phyloP scores from a whole-genome alignment of 2,113 vertebrate genomes.

The Apteryx mantelli region DNA sequence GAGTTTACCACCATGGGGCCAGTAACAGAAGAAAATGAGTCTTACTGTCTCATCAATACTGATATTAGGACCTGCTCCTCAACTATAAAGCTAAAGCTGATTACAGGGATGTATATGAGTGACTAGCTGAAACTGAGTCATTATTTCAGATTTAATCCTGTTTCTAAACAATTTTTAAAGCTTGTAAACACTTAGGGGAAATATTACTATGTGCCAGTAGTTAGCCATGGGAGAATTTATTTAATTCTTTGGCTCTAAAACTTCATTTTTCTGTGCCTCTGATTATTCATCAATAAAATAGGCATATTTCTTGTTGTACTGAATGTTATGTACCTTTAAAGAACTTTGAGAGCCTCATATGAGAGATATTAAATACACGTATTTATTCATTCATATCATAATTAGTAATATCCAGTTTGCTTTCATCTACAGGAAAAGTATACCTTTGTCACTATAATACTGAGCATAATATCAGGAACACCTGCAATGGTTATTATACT shows the following conservation, averaged over 20 bases:
- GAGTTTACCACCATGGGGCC: no score
- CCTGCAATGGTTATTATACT: not conserved
- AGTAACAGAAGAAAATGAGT: not conserved
- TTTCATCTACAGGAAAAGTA: not conserved
- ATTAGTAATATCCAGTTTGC: not conserved
- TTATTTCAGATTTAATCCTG: not conserved
- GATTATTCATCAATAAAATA: not conserved
- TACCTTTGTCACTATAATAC: not conserved
- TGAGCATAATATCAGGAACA: not conserved
- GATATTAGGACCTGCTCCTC: not conserved
- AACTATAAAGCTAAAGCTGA: no score
- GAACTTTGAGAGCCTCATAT: not conserved
- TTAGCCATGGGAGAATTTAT: not conserved
- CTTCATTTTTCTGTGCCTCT: not conserved
- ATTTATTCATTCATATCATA: not conserved
- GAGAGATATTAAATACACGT: not conserved
- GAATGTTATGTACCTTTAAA: not conserved
- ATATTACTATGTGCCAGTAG: not conserved
- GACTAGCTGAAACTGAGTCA: not conserved
- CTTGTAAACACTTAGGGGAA: not conserved
- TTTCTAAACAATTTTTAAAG: not conserved
- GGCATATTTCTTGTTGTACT: not conserved
- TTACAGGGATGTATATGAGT: no score
- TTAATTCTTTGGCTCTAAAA: not conserved
- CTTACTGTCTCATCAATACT: not conserved